Conservation (phyloP, 2,113 vertebrate genomes). For the Terrapene triunguis region DNA sequence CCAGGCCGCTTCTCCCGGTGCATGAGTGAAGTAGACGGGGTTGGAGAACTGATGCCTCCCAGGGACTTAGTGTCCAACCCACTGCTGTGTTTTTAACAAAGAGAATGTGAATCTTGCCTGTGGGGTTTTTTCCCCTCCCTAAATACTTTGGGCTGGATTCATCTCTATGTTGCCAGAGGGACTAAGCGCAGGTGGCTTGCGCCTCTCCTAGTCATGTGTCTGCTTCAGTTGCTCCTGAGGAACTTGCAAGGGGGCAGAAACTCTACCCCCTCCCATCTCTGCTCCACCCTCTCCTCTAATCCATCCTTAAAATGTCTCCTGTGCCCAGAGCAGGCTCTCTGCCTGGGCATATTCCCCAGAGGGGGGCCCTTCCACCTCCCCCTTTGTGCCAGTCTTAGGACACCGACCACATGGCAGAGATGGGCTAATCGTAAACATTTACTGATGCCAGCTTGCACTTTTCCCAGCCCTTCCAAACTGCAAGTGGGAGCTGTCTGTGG, state of each 20-base stretch:
- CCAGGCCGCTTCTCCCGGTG: background rate
- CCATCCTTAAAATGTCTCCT: background rate
- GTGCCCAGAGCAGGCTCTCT: background rate
- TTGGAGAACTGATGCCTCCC: accelerated
- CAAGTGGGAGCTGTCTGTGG: background rate
- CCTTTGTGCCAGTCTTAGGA: background rate
- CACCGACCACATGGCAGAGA: background rate
- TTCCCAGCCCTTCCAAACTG: background rate
- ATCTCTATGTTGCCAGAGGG: accelerated
- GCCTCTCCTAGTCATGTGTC: background rate
- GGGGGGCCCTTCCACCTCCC: background rate
- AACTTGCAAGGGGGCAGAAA: background rate
- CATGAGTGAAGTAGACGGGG: background rate
- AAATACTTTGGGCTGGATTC: accelerated
- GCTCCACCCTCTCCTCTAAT: background rate
- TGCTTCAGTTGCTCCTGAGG: background rate
- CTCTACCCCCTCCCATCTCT: background rate
- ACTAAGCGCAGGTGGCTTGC: background rate
- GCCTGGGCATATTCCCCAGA: background rate
- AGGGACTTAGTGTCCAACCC: accelerated
- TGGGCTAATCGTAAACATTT: background rate
- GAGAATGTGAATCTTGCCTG: background rate
- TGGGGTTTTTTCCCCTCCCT: background rate
- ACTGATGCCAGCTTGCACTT: background rate
- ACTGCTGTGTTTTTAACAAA: accelerated